These are phyloP conservation scores for Megalops cyprinoides DNA, from an alignment of 2,797 vertebrate species.

Conservation along the genomic window DNA sequence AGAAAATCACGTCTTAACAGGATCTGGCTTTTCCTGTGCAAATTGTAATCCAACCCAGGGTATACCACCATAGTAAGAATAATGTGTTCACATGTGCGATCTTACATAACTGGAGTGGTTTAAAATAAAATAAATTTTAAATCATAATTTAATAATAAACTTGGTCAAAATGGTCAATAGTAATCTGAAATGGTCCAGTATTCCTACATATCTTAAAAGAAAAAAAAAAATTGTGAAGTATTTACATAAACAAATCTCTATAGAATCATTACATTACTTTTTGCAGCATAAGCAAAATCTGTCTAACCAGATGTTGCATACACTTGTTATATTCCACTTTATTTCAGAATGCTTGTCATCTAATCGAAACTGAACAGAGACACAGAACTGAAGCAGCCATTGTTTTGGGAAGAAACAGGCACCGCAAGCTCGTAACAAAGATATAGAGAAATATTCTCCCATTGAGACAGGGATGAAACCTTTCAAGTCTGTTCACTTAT, in stretches of 20 bases:
- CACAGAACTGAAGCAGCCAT: no score
- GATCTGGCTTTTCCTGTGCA: conserved; percentile 25
- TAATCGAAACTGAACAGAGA: no score
- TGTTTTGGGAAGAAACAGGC: no score
- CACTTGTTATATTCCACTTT: no score
- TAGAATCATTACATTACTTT: no score
- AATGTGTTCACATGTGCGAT: conserved; percentile 55
- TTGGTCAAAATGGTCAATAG: no score
- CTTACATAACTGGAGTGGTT: conserved; percentile 67
- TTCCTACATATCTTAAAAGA: conserved; percentile 58
- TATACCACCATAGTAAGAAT: conserved; percentile 45
- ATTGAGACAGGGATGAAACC: conserved; percentile 1
- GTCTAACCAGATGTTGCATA: no score
- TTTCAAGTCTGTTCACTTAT: conserved; percentile 32
- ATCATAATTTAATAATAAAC: conserved; percentile 72
- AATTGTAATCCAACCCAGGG: conserved; percentile 35
- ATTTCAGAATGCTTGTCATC: no score
- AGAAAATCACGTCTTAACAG: conserved; percentile 20
- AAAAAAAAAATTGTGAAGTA: conserved; percentile 19
- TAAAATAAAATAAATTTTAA: conserved; percentile 71
- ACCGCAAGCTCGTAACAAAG: no score
- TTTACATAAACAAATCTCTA: conserved; percentile 29
- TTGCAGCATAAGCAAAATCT: conserved; percentile 29
- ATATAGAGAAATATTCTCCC: background rate
- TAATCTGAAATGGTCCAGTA: no score